Evolutionary conservation across 2,797 vertebrate species (phyloP), one percentile per base, ranked within the genome.

Genomic region (Falco berigora): DNA sequence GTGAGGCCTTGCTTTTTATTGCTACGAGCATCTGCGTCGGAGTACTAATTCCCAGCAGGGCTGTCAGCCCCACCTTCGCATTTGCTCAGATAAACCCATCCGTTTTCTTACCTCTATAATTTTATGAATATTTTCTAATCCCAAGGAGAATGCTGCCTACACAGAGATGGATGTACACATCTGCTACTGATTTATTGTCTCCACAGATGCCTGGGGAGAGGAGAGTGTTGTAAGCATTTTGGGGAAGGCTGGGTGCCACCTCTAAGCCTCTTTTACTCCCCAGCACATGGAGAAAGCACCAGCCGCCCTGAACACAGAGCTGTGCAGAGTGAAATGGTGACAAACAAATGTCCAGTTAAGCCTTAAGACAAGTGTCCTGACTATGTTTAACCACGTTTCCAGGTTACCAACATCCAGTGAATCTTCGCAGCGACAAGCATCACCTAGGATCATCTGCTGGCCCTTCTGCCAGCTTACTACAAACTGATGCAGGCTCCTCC

Each of bases 71-170:
- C 89, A 72, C 87, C 95, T 88, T 81, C 40, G 2, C 66, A 59
- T 80, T 91, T 73, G 82, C 50, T 96, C 79, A 73, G 55, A 91
- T 81, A 92, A 95, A 96, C 22, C 79, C 82, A 94, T 55, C 58
- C 30, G 0, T 96, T 69, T 76, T 55, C 91, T 75, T 86, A 59
- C n/a, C 59, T 88, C 75, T 66, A 0, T 34, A 36, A 56, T 72
- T 93, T 74, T 44, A 58, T 55, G 68, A 61, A 7, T 44, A 34
- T 75, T 88, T 76, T 86, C 73, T 63, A 72, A 75, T 28, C 52
- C 72, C 58, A 73, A 64, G 59, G 76, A 88, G 86, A 88, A 89
- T 1, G 19, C 27, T 79, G 63, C 69, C 63, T 82, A 21, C 2
- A 2, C 8, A 27, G 66, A 87, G 79, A 87, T n/a, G 49, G 79